Conservation (phyloP, 2,113 vertebrate species). For the Ancistrus triradiatus region DNA sequence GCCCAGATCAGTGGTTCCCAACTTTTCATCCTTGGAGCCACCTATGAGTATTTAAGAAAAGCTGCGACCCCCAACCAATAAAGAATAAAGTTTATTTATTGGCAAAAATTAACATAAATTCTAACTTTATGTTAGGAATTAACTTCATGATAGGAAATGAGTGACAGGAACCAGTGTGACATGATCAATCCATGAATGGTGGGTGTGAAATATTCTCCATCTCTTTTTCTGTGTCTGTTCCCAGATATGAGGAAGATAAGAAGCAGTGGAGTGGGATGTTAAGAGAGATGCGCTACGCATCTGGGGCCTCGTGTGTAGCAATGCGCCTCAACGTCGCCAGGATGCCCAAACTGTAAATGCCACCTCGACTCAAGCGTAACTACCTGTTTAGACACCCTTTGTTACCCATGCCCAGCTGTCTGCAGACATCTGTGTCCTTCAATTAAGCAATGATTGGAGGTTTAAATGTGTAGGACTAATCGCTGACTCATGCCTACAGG, state of each 20-base stretch:
- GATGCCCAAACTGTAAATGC: slow-evolving; percentile 85
- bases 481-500: not conserved
- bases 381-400: not conserved
- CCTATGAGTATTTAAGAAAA: too few relatives aligned
- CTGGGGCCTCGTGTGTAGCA: slow-evolving; percentile 87
- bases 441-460: not conserved
- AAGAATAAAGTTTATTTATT: too few relatives aligned
- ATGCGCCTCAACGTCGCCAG: slow-evolving; percentile 88
- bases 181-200: too few relatives aligned
- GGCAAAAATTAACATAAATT: too few relatives aligned
- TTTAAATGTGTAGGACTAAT: not conserved
- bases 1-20: too few relatives aligned
- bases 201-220: too few relatives aligned
- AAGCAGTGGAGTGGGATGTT: slow-evolving; percentile 95
- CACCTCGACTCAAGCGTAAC: not conserved
- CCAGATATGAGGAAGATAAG: slow-evolving; percentile 91
- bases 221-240: slow-evolving; percentile 19
- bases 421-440: not conserved
- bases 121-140: too few relatives aligned
- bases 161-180: too few relatives aligned
- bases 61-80: too few relatives aligned
- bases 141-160: too few relatives aligned
- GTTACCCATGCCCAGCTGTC: slow-evolving; percentile 12
- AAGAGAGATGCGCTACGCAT: slow-evolving; percentile 94
- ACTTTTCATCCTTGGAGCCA: too few relatives aligned